Base-by-base conservation (phyloP, 1,140 invertebrate species). In the Asbolus verrucosus region DNA sequence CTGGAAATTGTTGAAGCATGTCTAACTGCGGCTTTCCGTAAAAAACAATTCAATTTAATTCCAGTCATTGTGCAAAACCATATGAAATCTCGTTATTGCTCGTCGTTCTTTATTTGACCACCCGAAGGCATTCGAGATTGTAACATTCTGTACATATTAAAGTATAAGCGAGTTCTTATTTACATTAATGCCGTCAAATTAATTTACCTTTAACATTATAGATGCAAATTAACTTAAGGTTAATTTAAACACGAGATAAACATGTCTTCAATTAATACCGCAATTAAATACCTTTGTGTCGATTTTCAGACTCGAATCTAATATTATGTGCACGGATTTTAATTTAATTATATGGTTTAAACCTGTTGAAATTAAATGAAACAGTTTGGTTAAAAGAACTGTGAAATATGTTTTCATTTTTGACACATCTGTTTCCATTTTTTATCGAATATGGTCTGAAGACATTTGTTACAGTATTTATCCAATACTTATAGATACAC, bases 101-200 rank as follows among this genome's bases (percentile, higher is more conserved):
- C 33, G 2, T 36, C 33, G 33, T 36, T 4, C 5, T 36, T 36
- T 36, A 36, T 36, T 36, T 54, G 16, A 18, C 27, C 6, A 21
- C 3, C 46, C 46, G 21, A 14, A 54, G 46, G 46, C 46, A 21
- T 5, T 11, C 33, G 33, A 11, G 11, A 27, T n/a, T 27, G 33
- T n/a, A 2, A 11, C 33, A n/a, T 36, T 36, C n/a, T 36, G 33
- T 11, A 27, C 33, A n/a, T 11, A 36, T 36, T 11, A 36, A 36
- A 36, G 5, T 36, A n/a, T 24, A 50, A 16, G 8, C 59, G 54
- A 65, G 27, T 75, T 70, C 73, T 76, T 73, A 75, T 76, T 75
- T 75, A 73, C 76, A 77, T 77, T 75, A 76, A 73, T 71, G 66
- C 72, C 76, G 76, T 76, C 76, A 77, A 77, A 77, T 77, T 77